A percentile compares a stretch with the other conserved stretches of the same genome.
These are phyloP conservation scores for Lagothrix lagotricha DNA, from an alignment of 2,797 vertebrate species.

Conservation along the genomic window DNA sequence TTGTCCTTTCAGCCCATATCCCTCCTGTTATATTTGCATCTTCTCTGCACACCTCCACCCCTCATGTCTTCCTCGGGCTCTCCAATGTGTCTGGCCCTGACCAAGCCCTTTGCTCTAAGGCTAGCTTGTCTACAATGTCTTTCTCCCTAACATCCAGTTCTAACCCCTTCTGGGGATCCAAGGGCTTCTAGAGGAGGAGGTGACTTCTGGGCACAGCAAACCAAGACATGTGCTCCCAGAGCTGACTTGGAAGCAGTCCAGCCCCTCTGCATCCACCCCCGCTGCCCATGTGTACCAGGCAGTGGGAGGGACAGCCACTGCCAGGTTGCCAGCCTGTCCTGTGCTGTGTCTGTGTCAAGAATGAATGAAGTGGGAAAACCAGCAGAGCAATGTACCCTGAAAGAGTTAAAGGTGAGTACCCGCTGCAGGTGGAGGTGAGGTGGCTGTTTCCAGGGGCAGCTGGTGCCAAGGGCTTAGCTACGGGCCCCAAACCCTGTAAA, in stretches of 20 bases:
- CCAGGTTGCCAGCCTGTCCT: not conserved
- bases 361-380: not conserved
- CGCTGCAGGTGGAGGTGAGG: not conserved
- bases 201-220: not conserved
- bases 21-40: not conserved
- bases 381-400: not conserved
- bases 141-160: not conserved
- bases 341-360: not conserved
- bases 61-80: not conserved
- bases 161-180: not conserved
- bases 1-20: not conserved
- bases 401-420: not conserved
- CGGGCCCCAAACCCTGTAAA: constrained; percentile 33
- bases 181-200: not conserved
- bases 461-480: not conserved
- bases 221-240: not conserved
- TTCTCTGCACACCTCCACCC: not conserved
- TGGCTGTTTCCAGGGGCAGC: not conserved
- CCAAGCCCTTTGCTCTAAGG: not conserved
- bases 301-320: not conserved
- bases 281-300: not conserved
- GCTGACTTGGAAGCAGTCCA: not conserved
- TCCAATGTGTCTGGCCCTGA: not conserved
- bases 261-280: not conserved
- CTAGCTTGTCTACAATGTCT: not conserved